Base-by-base conservation (phyloP, 37 sponge, comb jelly and placozoan species). In the Hexactinellida sp. region DNA sequence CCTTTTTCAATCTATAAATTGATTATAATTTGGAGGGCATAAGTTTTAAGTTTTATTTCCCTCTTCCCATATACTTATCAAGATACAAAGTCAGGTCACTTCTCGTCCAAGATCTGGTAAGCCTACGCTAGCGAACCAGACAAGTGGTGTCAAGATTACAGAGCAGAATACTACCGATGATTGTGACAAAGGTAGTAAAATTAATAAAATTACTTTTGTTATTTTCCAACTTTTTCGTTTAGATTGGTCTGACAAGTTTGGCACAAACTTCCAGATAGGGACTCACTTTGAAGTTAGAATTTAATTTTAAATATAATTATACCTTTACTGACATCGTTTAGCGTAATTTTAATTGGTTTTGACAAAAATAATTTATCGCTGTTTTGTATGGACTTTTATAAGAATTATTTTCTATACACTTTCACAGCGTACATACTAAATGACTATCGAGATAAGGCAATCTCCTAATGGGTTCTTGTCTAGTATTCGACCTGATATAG, bases 31-130 rank as follows among this genome's bases (percentile, higher is more conserved):
- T n/a, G n/a, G n/a, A n/a, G n/a, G n/a, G n/a, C n/a, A n/a, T 47
- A 16, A 47, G 9, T 16, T 47, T 16, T 47, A 16, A 16, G 52
- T 47, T 47, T 16, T 47, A 19, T 16, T 47, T 47, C 16, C 52
- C 9, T 16, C 16, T 47, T 19, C 16, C 16, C 16, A 19, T 47
- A 47, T 47, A 19, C 52, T 63, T 63, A 25, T 25, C 13, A 7
- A 63, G 76, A 28, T 63, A 7, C 3, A 63, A 63, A n/a, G 13
- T n/a, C 28, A n/a, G 76, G 3, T 63, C 34, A 63, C 76, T 32
- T 63, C 76, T 21, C 76, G 76, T 63, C 76, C 76, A 63, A 63
- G 76, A 63, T 63, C 76, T n/a, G 76, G 76, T 63, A 63, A 63
- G 13, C 76, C 76, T n/a, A 63, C 76, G 21, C 30, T 63, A 63